Base-by-base conservation (phyloP, 2,113 vertebrate genomes). In the Phoxinus phoxinus region DNA sequence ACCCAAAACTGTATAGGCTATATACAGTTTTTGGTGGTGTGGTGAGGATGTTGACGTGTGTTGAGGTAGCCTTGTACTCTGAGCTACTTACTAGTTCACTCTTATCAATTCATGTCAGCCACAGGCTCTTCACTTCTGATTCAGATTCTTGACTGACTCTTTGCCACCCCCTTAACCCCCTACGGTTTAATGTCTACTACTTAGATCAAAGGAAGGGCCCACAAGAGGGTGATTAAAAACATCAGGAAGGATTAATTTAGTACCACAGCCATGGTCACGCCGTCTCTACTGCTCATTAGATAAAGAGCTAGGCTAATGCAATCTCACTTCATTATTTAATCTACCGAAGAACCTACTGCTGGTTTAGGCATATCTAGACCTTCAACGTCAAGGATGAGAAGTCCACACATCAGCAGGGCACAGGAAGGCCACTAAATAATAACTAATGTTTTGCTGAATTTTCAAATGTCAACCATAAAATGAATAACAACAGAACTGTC, bases 161-260 rank as follows among this genome's bases (percentile, higher is more conserved):
- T 44, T 2, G 8, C 75, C 65, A 9, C 71, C 76, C 75, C 69
- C 15, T 83, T 15, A 76, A 72, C 81, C 74, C 37, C 13, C 85
- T 86, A 90, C 86, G 87, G 87, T 90, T 92, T 81, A 89, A 92
- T 90, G 89, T 90, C 89, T 56, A 85, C 90, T 89, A 56, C 89
- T 86, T 19, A 92, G 88, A 95, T 94, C 92, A 94, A 93, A 94
- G 89, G 85, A 86, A 59, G 27, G 67, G 61, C 25, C 89, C 87
- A 84, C 90, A 93, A 92, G 92, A 90, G 92, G 65, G 87, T 87
- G 89, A 91, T 93, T 93, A 91, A 94, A 93, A 78, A 90, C 91
- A 92, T 92, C 87, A 89, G 88, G 85, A 78, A 67, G 65, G 87
- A 89, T 91, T 93, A 88, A 92, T 91, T 91, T 86, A 90, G 89